These are phyloP conservation scores for Mesitornis unicolor DNA, from an alignment of 2,113 vertebrate species.

Conservation along the genomic window DNA sequence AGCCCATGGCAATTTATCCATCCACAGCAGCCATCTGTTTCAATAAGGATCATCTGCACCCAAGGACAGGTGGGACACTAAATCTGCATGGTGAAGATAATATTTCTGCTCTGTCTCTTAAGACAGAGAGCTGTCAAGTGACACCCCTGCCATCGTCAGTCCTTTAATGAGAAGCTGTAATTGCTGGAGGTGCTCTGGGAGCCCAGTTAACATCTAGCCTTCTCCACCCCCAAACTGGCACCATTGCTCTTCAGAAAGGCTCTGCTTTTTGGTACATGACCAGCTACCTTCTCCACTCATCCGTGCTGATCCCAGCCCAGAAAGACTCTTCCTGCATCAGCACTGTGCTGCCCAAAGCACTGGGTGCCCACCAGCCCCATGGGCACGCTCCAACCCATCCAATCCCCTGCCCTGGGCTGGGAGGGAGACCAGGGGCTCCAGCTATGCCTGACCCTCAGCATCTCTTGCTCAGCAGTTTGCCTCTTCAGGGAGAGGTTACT, in stretches of 20 bases:
- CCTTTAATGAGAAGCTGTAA: not conserved
- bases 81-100: not conserved
- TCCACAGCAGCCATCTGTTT: not conserved
- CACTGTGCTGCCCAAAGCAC: not conserved
- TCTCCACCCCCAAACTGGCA: not conserved
- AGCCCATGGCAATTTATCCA: not conserved
- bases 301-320: rapidly evolving
- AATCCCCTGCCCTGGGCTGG: rapidly evolving
- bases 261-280: not conserved
- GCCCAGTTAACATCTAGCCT: not conserved
- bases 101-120: not conserved
- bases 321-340: not conserved
- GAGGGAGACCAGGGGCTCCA: rapidly evolving
- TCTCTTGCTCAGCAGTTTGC: not conserved
- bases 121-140: not conserved
- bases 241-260: not conserved
- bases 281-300: not conserved
- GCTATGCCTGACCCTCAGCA: not conserved
- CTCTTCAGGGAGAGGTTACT: not conserved
- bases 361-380: rapidly evolving
- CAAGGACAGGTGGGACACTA: not conserved
- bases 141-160: not conserved
- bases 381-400: not conserved
- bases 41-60: not conserved
- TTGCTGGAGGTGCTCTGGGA: not conserved